These are phyloP conservation scores for Trididemnum miniatum DNA, from an alignment of 23 tunicate genomes.

Conservation along the genomic window DNA sequence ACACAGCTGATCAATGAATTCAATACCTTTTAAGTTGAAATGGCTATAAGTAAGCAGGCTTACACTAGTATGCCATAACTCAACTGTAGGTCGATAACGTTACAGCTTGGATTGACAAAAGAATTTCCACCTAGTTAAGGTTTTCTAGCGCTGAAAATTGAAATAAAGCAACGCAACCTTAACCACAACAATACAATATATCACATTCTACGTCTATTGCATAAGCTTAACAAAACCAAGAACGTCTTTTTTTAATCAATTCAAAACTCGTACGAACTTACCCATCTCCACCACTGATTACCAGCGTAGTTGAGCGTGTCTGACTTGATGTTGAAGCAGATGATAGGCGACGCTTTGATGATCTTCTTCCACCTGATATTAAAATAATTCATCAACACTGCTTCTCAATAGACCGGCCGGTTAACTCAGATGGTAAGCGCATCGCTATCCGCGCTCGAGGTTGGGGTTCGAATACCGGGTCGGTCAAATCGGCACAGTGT, in stretches of 20 bases:
- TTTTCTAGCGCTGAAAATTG: too few relatives aligned
- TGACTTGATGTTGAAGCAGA: conserved; percentile 22
- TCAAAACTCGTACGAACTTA: conserved; percentile 41
- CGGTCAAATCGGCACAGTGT: conserved; percentile 1
- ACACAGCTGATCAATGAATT: too few relatives aligned
- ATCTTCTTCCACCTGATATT: neutral
- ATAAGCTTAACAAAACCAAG: neutral
- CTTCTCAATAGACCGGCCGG: neutral
- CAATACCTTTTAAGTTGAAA: too few relatives aligned
- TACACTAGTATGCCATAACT: too few relatives aligned
- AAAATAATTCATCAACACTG: neutral
- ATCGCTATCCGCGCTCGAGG: neutral
- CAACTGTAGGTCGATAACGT: too few relatives aligned
- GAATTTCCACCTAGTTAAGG: too few relatives aligned
- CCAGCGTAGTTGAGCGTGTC: conserved; percentile 40
- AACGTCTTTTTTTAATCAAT: neutral
- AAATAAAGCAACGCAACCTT: too few relatives aligned
- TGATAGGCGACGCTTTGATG: conserved; percentile 50
- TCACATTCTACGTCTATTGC: neutral
- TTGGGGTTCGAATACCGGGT: neutral
- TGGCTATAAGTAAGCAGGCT: too few relatives aligned
- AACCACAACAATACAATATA: neutral
- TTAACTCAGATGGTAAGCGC: neutral
- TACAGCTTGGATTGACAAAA: too few relatives aligned
- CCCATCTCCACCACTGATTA: conserved; percentile 98